Conservation (phyloP, 2,113 vertebrate species). For the Hiodon tergisus region DNA sequence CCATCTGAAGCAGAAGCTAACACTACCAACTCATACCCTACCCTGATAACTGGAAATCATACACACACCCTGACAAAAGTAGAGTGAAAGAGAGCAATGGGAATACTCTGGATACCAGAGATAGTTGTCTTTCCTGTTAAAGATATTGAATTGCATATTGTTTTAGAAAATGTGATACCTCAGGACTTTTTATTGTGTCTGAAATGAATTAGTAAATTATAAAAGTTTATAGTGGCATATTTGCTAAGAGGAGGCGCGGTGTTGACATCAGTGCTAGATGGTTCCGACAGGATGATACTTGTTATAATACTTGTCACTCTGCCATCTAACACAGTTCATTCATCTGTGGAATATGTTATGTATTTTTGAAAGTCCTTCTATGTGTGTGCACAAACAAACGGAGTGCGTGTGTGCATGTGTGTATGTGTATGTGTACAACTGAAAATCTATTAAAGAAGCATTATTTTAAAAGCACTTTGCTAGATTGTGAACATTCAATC, state of each 20-base stretch:
- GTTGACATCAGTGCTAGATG: not conserved
- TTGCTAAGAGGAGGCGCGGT: not conserved
- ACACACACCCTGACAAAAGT: not conserved
- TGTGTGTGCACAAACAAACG: no score
- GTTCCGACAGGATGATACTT: not conserved
- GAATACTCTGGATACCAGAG: conserved; percentile 15
- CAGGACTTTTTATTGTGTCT: conserved; percentile 14
- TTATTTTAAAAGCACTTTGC: no score
- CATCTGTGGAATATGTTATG: no score
- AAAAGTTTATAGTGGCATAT: not conserved
- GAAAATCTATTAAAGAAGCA: no score
- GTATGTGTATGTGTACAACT: not conserved
- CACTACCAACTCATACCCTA: conserved; percentile 46
- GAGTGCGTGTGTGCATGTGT: not conserved
- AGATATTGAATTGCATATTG: no score
- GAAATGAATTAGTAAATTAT: conserved; percentile 15
- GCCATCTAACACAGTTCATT: not conserved
- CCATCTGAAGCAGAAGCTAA: conserved; percentile 34
- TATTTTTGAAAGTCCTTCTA: no score
- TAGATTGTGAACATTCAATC: conserved; percentile 19
- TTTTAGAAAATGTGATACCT: not conserved
- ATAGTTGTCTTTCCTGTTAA: no score
- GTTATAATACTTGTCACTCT: not conserved
- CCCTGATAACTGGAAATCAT: conserved; percentile 49
- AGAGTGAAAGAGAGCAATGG: conserved; percentile 10